Evolutionary conservation across 30 jellyfish, hydroid and myxozoan genomes (phyloP).

Genomic region (Hydractinia symbiolongicarpus): DNA sequence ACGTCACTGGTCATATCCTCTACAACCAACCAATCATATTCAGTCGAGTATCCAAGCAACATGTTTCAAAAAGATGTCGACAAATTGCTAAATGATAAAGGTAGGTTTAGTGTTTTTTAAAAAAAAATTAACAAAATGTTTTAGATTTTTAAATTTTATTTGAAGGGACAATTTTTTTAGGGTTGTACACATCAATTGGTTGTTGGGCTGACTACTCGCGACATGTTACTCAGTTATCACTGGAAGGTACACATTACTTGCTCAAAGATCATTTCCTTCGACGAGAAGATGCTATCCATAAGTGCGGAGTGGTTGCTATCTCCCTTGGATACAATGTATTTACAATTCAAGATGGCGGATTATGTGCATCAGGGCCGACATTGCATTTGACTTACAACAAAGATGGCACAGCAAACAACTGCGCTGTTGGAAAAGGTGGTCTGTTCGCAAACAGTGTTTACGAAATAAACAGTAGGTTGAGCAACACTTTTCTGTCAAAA

Average conservation of each 20-base stretch:
- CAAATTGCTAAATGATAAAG: not conserved
- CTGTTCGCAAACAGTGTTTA: slow-evolving; percentile 69
- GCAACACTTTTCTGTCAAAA: not conserved
- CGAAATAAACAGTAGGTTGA: slow-evolving; percentile 46
- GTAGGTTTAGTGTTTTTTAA: not conserved
- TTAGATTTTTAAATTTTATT: no score
- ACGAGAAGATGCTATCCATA: slow-evolving; percentile 63
- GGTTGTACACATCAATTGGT: slow-evolving; percentile 52
- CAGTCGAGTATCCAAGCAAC: slow-evolving; percentile 21
- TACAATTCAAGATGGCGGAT: slow-evolving; percentile 96
- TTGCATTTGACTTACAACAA: slow-evolving; percentile 45
- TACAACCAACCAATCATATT: not conserved
- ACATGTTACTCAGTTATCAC: slow-evolving; percentile 35
- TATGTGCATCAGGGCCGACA: slow-evolving; percentile 71
- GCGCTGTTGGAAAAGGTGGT: slow-evolving; percentile 85
- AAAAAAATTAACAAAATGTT: no score
- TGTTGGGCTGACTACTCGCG: slow-evolving; percentile 67
- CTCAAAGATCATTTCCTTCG: slow-evolving; percentile 73
- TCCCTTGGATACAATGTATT: slow-evolving; percentile 49
- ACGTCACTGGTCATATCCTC: not conserved
- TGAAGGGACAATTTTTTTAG: not conserved
- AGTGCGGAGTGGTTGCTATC: slow-evolving; percentile 70
- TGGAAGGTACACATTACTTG: slow-evolving; percentile 60
- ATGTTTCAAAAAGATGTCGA: slow-evolving; percentile 25
- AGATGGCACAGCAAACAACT: slow-evolving; percentile 69